Evolutionary conservation across 2,113 vertebrate species (phyloP), one percentile per base, ranked within the genome.

Genomic region (Fulmarus glacialis): DNA sequence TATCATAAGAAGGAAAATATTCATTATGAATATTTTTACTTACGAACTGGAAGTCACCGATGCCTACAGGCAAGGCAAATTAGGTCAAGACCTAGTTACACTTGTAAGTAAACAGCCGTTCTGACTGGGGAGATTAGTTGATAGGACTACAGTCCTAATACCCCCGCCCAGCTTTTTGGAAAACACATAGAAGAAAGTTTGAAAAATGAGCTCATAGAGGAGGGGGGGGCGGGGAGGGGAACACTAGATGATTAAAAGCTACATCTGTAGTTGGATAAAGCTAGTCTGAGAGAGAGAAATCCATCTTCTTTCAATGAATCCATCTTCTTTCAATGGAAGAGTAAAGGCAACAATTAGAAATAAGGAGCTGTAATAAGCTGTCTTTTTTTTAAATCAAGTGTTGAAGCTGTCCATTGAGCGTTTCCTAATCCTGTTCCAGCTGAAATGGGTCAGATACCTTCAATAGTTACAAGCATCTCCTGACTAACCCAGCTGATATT

Each of bases 151-250:
- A 55, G 56, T 36, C 16, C 30, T 71, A 55, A 82, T 64, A 32
- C 3, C 15, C 24, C 3, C 8, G 3, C 18, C 3, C 18, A 52
- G 30, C 14, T 62, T 82, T 85, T 50, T 88, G 27, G 21, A 68
- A 67, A 75, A 38, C 6, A 26, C 3, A 9, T 47, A 52, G 48
- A 22, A 50, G 11, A 40, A 73, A 71, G 23, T 21, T 43, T 82
- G 55, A 29, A 43, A 63, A 52, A 52, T 7, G 2, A 32, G 12
- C 4, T 52, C 9, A 3, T 15, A 38, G 50, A 27, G 8, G 11
- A 19, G 19, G 21, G 27, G 4, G 7, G 5, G 11, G 4, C n/a
- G n/a, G 0, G 2, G 0, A 1, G 13, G 40, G 40, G 11, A 40
- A 40, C 6, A 11, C 17, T 23, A 8, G 15, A 17, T 72, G 26